Evolutionary conservation across 1,140 invertebrate genomes (phyloP).

Genomic region (Pygmarrhopalites habei): DNA sequence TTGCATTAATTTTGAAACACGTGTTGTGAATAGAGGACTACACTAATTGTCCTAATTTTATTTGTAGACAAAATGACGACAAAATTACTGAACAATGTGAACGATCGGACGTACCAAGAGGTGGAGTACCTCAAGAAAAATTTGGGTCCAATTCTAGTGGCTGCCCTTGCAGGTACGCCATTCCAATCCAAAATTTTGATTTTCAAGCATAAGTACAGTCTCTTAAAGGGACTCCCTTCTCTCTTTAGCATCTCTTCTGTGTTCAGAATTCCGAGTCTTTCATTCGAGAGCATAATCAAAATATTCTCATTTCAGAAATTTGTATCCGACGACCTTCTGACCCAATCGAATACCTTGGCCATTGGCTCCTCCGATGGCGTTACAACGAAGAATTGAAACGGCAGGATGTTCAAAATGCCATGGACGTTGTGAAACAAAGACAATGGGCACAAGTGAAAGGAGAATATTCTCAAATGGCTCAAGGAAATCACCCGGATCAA

Average conservation of each 20-base stretch:
- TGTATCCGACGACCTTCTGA: slow-evolving; percentile 37
- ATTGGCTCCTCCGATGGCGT: slow-evolving; percentile 37
- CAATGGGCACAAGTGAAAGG: slow-evolving; percentile 22
- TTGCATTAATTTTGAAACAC: too few relatives aligned
- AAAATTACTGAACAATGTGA: background rate
- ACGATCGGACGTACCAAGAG: slow-evolving; percentile 31
- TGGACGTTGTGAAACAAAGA: slow-evolving; percentile 27
- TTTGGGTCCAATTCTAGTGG: slow-evolving; percentile 35
- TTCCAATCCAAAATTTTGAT: too few relatives aligned
- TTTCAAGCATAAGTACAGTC: too few relatives aligned
- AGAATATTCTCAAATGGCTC: background rate
- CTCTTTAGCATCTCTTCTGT: too few relatives aligned
- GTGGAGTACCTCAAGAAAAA: slow-evolving; percentile 38
- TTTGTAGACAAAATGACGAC: background rate
- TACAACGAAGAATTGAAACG: slow-evolving; percentile 39
- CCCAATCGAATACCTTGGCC: slow-evolving; percentile 38
- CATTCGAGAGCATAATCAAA: too few relatives aligned
- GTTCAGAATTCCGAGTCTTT: too few relatives aligned
- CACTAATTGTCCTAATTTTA: too few relatives aligned
- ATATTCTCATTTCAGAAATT: too few relatives aligned
- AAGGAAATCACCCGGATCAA: background rate
- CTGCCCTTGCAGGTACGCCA: slow-evolving; percentile 36
- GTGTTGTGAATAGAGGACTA: too few relatives aligned
- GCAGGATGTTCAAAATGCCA: slow-evolving; percentile 33
- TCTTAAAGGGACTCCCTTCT: too few relatives aligned